phyloP scores from a whole-genome alignment of 35 echinoderm and acorn worm genomes.

The Diadema setosum region DNA sequence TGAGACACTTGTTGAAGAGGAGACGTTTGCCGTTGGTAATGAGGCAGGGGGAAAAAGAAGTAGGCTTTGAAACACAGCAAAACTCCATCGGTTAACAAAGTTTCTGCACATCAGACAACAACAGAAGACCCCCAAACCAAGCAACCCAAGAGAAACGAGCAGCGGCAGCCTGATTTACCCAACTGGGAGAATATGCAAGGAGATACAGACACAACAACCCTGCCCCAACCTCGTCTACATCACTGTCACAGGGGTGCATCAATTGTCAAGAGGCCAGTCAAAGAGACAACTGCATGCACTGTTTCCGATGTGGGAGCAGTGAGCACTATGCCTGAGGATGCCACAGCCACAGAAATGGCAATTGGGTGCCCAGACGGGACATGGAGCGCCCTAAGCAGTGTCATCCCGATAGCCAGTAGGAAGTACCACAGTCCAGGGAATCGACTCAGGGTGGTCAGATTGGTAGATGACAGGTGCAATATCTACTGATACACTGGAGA shows the following conservation, averaged over 20 bases:
- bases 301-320: constrained; percentile 38
- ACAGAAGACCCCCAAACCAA: too few species aligned
- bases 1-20: too few species aligned
- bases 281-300: not conserved
- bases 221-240: not conserved
- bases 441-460: not conserved
- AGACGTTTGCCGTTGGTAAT: too few species aligned
- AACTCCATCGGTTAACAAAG: too few species aligned
- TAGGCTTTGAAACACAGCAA: too few species aligned
- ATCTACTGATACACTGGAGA: not conserved
- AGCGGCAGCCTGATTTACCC: not conserved
- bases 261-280: constrained; percentile 8
- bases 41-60: too few species aligned
- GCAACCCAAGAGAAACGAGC: too few species aligned
- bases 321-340: constrained; percentile 51
- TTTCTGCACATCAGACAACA: too few species aligned
- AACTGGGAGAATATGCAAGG: not conserved
- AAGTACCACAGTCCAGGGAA: not conserved
- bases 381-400: not conserved
- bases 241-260: constrained; percentile 5
- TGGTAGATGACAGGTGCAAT: not conserved
- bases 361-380: not conserved
- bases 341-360: constrained; percentile 18
- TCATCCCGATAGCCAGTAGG: not conserved
- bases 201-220: not conserved